These are phyloP conservation scores for Tiaroga cobitis DNA, from an alignment of 2,797 vertebrate species.

Conservation along the genomic window DNA sequence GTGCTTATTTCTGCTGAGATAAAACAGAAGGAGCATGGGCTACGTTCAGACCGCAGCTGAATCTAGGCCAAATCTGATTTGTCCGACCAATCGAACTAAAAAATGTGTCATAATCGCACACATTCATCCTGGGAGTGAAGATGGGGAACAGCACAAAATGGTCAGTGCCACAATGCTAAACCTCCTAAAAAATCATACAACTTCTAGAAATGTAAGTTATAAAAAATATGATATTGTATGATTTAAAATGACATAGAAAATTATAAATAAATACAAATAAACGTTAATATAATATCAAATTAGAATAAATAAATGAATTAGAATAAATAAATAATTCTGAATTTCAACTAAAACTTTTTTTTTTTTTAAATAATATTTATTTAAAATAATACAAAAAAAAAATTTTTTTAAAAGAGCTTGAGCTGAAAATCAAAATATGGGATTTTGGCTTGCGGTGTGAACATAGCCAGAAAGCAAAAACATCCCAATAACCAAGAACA, in stretches of 20 bases:
- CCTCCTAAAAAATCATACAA: not conserved
- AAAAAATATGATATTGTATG: not conserved
- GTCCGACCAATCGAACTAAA: not conserved
- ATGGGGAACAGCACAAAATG: not conserved
- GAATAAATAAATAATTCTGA: not conserved
- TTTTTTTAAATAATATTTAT: not conserved
- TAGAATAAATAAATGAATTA: not conserved
- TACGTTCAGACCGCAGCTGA: not conserved
- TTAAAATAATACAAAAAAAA: not conserved
- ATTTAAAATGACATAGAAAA: not conserved
- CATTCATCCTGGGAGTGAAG: not conserved
- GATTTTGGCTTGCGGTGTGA: not conserved
- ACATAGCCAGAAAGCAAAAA: not conserved
- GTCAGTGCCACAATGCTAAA: not conserved
- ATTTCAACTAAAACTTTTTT: not conserved
- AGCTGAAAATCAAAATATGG: not conserved
- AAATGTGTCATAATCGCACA: not conserved
- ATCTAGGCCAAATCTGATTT: not conserved
- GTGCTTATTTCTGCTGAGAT: slow-evolving; percentile 56
- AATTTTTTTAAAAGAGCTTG: not conserved
- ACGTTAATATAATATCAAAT: not conserved
- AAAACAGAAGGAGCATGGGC: not conserved
- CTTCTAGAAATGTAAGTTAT: not conserved
- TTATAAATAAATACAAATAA: not conserved
- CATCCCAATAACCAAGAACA: not conserved